phyloP scores from a whole-genome alignment of 2,888 invertebrate genomes.

The Ceriagrion tenellum region DNA sequence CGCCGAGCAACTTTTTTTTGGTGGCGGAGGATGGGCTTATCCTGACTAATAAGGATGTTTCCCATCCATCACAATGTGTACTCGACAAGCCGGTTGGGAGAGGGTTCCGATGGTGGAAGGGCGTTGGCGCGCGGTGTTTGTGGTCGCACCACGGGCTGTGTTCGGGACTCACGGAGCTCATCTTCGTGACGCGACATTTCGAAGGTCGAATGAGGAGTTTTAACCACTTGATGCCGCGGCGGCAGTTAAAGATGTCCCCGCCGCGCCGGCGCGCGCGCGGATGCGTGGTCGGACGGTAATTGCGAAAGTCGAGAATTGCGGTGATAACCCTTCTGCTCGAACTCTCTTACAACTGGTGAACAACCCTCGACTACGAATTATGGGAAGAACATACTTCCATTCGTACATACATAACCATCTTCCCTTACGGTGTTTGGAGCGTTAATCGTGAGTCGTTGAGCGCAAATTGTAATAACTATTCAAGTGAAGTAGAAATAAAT shows the following conservation, averaged over 20 bases:
- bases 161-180: neutral
- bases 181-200: neutral
- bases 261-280: neutral
- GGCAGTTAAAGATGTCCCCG: neutral
- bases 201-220: neutral
- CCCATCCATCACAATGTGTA: slow-evolving; percentile 57
- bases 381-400: too few species aligned
- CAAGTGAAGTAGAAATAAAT: too few species aligned
- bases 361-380: too few species aligned
- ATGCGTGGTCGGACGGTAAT: too few species aligned
- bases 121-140: too few species aligned
- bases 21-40: neutral
- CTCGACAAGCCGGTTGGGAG: slow-evolving; percentile 36
- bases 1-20: neutral
- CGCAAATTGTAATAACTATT: too few species aligned
- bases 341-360: too few species aligned
- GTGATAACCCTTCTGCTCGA: too few species aligned
- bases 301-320: too few species aligned
- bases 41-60: slow-evolving; percentile 60
- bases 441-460: too few species aligned
- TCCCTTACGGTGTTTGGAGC: too few species aligned
- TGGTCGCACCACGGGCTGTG: neutral
- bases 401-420: too few species aligned
- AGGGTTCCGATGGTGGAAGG: neutral
- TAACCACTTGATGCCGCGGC: neutral